Evolutionary conservation across 2,888 invertebrate species (phyloP), one percentile per base, ranked within the genome.

Genomic region (Ryuthela nishihirai): DNA sequence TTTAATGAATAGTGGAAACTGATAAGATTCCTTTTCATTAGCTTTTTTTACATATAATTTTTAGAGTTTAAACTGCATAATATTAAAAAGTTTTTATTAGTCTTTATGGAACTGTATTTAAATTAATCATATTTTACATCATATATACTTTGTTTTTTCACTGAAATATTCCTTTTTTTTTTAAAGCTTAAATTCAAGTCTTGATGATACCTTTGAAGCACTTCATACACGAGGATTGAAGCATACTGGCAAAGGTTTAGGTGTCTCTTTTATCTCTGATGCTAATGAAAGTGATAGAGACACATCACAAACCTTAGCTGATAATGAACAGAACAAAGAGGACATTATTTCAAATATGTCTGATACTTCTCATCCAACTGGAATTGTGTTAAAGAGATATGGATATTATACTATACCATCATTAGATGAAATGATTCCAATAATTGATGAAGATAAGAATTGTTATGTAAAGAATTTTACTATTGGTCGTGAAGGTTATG

Each of bases 401-500:
- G 95, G 93, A 5, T 98, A 98, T 75, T 98, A 91, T 73, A 93
- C 91, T 0, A 83, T 91, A 62, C 98, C 98, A 0, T 76, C 85
- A 0, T 71, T 94, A 54, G 86, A 90, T 35, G 87, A 91, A 65
- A 80, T 99, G 68, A 81, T 81, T 69, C 81, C 80, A 1, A 84
- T 83, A 72, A 77, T 87, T 36, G 79, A 83, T 1, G 70, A 70
- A 32, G 85, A 89, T 70, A 88, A 88, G 0, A 80, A 83, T 2
- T 94, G 93, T 71, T 76, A 87, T 12, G 86, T 95, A 1, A 86
- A 89, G 5, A 85, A 89, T 67, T 85, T 97, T 62, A 89, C 91
- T 0, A 81, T 97, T 54, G 95, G 94, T 0, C 82, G 95, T 7
- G 82, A 83, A 66, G 89, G 89, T 65, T 95, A 91, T 73, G 97